phyloP scores from a whole-genome alignment of 1,140 invertebrate species.

The Macrotrachela quadricornifera region DNA sequence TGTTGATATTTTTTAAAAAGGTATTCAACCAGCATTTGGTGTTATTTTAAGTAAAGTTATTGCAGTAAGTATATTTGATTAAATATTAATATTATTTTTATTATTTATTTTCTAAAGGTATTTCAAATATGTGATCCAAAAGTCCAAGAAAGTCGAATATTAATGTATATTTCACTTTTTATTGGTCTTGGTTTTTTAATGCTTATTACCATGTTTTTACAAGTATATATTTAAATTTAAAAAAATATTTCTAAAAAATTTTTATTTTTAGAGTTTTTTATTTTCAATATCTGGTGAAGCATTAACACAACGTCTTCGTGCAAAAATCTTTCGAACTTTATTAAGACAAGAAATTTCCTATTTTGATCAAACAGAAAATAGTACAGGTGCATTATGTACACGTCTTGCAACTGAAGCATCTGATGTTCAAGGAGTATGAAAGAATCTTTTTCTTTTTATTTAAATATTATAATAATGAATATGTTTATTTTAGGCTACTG shows the following conservation, averaged over 20 bases:
- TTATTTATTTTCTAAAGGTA: slow-evolving; percentile 15
- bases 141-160: slow-evolving; percentile 38
- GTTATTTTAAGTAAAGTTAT: slow-evolving; percentile 45
- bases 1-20: too few species aligned
- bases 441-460: slow-evolving; percentile 37
- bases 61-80: neutral
- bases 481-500: neutral
- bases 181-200: slow-evolving; percentile 41
- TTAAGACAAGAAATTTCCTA: slow-evolving; percentile 68
- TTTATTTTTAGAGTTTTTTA: neutral
- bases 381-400: slow-evolving; percentile 49
- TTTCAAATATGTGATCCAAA: slow-evolving; percentile 30
- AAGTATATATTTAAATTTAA: slow-evolving; percentile 33
- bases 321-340: slow-evolving; percentile 46
- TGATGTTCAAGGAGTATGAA: slow-evolving; percentile 59
- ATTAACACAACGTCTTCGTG: slow-evolving; percentile 43
- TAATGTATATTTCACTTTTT: slow-evolving; percentile 44
- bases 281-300: slow-evolving; percentile 20
- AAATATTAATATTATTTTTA: neutral
- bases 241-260: neutral
- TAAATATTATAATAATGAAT: slow-evolving; percentile 47
- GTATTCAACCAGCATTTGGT: slow-evolving; percentile 53
- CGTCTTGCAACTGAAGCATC: slow-evolving; percentile 52
- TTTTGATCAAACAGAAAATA: slow-evolving; percentile 56
- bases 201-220: slow-evolving; percentile 42